Evolutionary conservation across 2,888 invertebrate species (phyloP).

Genomic region (Drosophila sordidula): DNA sequence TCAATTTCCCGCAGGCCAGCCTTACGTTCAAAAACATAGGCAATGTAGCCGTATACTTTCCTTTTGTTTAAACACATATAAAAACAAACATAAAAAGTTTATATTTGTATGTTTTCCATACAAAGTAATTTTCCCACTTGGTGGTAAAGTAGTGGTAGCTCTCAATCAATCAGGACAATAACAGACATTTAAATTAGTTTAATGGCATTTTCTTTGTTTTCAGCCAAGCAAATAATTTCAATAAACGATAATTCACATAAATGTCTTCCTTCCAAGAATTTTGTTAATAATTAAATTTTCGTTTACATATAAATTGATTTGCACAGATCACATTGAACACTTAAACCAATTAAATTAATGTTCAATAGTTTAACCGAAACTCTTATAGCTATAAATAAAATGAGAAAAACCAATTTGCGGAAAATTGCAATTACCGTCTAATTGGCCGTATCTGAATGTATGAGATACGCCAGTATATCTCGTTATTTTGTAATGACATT

Average conservation of each 20-base stretch:
- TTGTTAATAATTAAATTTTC: no score
- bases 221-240: neutral
- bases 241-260: neutral
- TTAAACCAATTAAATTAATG: neutral
- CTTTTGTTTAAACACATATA: no score
- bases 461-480: conserved; percentile 2
- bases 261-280: no score
- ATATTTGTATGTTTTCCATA: no score
- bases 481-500: neutral
- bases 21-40: no score
- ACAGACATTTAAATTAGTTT: neutral
- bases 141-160: no score
- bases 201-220: no score
- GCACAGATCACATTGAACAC: neutral
- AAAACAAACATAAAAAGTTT: no score
- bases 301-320: no score
- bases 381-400: neutral
- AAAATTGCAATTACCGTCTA: conserved; percentile 21
- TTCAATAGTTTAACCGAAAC: neutral
- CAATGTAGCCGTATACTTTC: no score
- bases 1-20: no score
- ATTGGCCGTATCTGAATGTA: conserved; percentile 18
- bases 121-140: no score
- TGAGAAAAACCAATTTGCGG: conserved; percentile 28
- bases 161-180: neutral